Conservation (phyloP, 2,888 invertebrate species). For the Drosophila mettleri region DNA sequence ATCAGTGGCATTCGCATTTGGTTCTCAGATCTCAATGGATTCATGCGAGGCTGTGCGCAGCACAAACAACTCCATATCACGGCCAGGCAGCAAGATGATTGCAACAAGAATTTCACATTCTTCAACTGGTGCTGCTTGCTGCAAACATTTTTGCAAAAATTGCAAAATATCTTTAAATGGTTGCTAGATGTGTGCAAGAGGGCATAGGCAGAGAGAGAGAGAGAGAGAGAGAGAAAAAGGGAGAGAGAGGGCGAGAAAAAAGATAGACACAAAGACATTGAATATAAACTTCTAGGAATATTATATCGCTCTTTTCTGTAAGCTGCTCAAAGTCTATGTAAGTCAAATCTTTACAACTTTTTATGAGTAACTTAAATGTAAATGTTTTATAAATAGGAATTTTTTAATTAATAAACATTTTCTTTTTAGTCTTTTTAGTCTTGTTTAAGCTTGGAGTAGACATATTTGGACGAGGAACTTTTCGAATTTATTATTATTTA, state of each 20-base stretch:
- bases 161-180: slow-evolving; percentile 9
- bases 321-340: not conserved
- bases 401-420: not conserved
- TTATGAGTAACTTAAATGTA: not conserved
- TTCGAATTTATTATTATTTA: not conserved
- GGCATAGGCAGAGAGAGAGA: not conserved
- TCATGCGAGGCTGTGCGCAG: not conserved
- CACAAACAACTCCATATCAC: not conserved
- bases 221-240: not conserved
- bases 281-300: not conserved
- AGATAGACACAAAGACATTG: not conserved
- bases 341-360: not conserved
- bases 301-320: not conserved
- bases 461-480: not conserved
- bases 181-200: not conserved
- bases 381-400: not conserved
- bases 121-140: slow-evolving; percentile 13
- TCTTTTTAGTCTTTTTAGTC: not conserved
- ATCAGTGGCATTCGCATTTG: slow-evolving; percentile 48
- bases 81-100: not conserved
- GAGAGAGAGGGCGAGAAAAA: too few species aligned
- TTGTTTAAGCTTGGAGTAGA: not conserved
- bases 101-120: not conserved
- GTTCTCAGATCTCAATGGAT: slow-evolving; percentile 28
- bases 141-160: slow-evolving; percentile 7